These are phyloP conservation scores for Agrochola lota DNA, from an alignment of 2,888 invertebrate species.

Conservation along the genomic window DNA sequence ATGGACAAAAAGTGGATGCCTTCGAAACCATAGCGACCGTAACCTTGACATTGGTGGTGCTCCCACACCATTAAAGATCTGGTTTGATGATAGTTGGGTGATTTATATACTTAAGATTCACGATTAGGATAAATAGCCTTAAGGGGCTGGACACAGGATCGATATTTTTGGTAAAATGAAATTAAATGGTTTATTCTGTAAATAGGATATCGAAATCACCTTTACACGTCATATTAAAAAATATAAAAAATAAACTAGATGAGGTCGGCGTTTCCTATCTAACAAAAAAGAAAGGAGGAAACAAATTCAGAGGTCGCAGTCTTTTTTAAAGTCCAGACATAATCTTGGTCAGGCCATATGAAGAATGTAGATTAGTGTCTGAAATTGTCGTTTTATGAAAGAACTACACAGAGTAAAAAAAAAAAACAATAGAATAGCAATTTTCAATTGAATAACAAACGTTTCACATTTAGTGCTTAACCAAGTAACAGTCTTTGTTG, in stretches of 20 bases:
- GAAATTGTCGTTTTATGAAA: no score
- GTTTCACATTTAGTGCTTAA: not conserved
- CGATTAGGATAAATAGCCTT: conserved; percentile 8
- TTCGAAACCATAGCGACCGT: not conserved
- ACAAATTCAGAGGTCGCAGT: no score
- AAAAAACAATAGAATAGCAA: not conserved
- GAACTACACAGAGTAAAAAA: not conserved
- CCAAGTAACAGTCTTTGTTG: not conserved
- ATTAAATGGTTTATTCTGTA: no score
- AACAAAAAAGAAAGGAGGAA: no score
- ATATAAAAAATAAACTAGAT: no score
- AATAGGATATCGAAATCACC: no score
- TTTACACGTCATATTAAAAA: no score
- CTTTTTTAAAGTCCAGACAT: no score
- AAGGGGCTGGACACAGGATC: conserved; percentile 10
- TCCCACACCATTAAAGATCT: conserved; percentile 31
- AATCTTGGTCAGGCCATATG: no score
- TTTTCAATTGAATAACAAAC: not conserved
- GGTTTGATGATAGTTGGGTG: conserved; percentile 11
- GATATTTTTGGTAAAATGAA: not conserved
- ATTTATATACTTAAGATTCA: conserved; percentile 21
- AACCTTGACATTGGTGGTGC: conserved; percentile 3
- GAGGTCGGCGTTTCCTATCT: no score
- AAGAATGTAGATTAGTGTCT: no score
- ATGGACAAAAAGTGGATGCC: not conserved